A percentile compares a stretch with the other conserved stretches of the same genome.
phyloP scores from a whole-genome alignment of 2,113 vertebrate species.

The Aplodontia rufa region DNA sequence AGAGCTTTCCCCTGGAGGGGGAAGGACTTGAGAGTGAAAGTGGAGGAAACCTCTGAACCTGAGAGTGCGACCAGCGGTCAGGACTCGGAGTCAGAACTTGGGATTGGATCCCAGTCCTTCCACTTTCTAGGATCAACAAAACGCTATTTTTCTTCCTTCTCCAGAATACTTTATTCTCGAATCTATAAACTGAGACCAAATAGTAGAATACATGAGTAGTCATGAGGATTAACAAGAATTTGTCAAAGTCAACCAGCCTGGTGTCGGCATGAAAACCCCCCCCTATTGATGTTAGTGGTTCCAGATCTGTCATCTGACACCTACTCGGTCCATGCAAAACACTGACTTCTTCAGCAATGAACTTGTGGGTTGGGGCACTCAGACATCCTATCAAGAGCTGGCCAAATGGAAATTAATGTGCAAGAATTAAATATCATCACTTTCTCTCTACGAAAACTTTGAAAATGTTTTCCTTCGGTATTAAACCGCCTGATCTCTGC shows the following conservation, averaged over 20 bases:
- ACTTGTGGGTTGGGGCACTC: not conserved
- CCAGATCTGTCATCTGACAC: not conserved
- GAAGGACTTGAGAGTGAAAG: not conserved
- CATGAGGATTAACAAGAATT: not conserved
- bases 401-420: not conserved
- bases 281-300: not conserved
- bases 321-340: not conserved
- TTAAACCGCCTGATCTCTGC: constrained; percentile 47
- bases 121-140: not conserved
- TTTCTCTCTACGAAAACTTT: constrained; percentile 31
- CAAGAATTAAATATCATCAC: not conserved
- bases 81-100: not conserved
- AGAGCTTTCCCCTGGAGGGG: fast-evolving
- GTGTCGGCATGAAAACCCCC: not conserved
- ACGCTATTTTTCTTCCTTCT: not conserved
- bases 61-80: not conserved
- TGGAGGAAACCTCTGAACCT: not conserved
- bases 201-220: not conserved
- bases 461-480: constrained; percentile 51
- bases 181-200: not conserved
- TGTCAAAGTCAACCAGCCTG: not conserved
- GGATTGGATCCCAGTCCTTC: not conserved
- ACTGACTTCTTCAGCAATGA: not conserved
- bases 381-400: not conserved
- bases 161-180: not conserved